Percentiles rank a stretch among this genome's conserved stretches.
Evolutionary conservation across 1,140 invertebrate genomes (phyloP).

Genomic region (Calycopis cecrops): DNA sequence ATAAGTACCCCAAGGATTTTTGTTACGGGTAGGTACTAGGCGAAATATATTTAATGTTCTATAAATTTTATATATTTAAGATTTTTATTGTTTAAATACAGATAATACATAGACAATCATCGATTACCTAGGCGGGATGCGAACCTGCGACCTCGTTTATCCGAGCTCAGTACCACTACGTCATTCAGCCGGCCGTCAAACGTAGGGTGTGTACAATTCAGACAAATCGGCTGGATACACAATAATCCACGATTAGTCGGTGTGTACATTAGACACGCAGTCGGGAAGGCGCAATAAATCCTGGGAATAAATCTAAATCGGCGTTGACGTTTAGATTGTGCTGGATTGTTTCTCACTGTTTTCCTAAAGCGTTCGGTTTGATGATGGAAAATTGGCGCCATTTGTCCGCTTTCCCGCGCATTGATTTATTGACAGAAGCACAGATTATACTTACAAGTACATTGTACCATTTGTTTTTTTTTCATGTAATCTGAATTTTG

Average conservation of each 20-base stretch:
- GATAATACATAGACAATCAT: no score
- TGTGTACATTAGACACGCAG: constrained; percentile 16
- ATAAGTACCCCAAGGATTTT: no score
- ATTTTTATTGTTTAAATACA: no score
- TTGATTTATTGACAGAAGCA: constrained; percentile 4
- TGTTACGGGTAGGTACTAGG: no score
- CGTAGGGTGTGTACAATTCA: constrained; percentile 15
- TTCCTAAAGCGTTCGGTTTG: constrained; percentile 33
- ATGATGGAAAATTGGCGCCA: constrained; percentile 29
- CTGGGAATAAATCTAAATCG: constrained; percentile 57
- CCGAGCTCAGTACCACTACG: no score
- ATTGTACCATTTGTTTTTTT: no score
- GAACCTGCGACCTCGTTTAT: no score
- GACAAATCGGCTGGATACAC: constrained; percentile 25
- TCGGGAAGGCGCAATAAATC: constrained; percentile 35
- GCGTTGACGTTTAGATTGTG: constrained; percentile 54
- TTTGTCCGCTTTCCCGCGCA: constrained; percentile 21
- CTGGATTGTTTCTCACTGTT: constrained; percentile 39
- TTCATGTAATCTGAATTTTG: no score
- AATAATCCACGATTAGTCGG: constrained; percentile 24
- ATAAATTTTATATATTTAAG: no score
- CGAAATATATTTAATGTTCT: no score
- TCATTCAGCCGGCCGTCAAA: no score
- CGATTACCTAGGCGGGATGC: no score
- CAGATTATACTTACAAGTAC: constrained; percentile 14